Percentiles rank a stretch among this genome's conserved stretches.
Conservation (phyloP, 2,888 invertebrate species). For the Apodemia mormo region DNA sequence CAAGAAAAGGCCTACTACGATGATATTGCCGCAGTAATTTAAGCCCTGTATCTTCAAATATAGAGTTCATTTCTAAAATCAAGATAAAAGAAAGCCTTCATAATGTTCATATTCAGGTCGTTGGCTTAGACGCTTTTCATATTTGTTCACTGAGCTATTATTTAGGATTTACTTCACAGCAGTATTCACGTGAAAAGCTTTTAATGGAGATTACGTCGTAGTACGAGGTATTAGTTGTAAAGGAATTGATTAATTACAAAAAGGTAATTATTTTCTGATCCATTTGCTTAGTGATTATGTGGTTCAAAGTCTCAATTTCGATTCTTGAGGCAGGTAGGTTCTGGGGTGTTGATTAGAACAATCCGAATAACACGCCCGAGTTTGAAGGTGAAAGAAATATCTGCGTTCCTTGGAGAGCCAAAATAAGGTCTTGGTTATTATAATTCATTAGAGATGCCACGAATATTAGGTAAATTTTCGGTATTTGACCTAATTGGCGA, state of each 20-base stretch:
- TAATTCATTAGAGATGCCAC: too few relatives aligned
- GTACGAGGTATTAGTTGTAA: background rate
- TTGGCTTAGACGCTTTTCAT: slow-evolving; percentile 13
- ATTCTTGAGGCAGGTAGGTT: too few relatives aligned
- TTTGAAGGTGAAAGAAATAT: too few relatives aligned
- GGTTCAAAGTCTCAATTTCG: too few relatives aligned
- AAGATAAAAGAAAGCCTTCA: slow-evolving; percentile 6
- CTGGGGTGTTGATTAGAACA: too few relatives aligned
- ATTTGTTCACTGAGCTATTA: slow-evolving; percentile 26
- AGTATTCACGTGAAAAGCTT: slow-evolving; percentile 10
- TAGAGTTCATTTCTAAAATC: background rate
- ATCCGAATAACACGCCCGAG: too few relatives aligned
- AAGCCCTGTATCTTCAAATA: background rate
- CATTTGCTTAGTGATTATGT: too few relatives aligned
- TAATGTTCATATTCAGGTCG: slow-evolving; percentile 16
- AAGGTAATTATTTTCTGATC: background rate
- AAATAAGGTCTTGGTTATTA: too few relatives aligned
- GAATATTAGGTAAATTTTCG: too few relatives aligned
- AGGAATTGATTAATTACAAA: background rate
- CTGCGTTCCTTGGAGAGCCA: too few relatives aligned
- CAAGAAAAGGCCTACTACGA: background rate
- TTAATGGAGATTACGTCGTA: slow-evolving; percentile 10
- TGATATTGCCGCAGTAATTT: background rate
- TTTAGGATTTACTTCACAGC: slow-evolving; percentile 24
- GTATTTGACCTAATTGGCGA: too few relatives aligned